Evolutionary conservation across 2,888 invertebrate species (phyloP).

Genomic region (Ectemnius lituratus): DNA sequence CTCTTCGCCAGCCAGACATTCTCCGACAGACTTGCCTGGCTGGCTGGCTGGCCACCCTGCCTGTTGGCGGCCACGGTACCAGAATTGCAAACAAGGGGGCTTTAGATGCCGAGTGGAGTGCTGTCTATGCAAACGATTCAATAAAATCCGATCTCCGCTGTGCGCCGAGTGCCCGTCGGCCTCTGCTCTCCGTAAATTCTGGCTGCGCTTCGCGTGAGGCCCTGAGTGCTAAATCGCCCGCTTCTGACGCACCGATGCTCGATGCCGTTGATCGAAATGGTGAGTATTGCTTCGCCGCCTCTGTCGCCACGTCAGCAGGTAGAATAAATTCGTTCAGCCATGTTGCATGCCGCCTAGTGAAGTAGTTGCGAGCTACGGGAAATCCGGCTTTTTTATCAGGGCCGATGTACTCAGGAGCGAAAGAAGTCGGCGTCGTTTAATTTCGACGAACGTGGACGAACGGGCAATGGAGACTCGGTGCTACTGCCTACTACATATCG

Average conservation of each 20-base stretch:
- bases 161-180: background rate
- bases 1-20: background rate
- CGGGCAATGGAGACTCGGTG: conserved; percentile 17
- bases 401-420: conserved; percentile 22
- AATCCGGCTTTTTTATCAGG: background rate
- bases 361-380: no score
- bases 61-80: no score
- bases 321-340: no score
- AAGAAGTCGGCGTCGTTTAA: conserved; percentile 58
- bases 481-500: conserved; percentile 41
- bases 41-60: background rate
- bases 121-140: conserved; percentile 7
- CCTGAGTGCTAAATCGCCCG: no score
- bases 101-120: background rate
- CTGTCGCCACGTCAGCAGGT: no score
- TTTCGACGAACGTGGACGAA: conserved; percentile 53
- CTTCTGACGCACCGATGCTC: no score
- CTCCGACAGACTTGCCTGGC: background rate
- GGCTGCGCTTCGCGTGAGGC: no score
- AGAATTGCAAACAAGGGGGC: no score
- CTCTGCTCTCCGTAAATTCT: no score
- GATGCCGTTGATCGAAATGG: no score
- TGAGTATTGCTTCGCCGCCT: no score
- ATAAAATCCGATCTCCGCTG: background rate
- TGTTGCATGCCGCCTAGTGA: no score